These are phyloP conservation scores for Asarcornis scutulata DNA, from an alignment of 2,113 vertebrate genomes.

Conservation along the genomic window DNA sequence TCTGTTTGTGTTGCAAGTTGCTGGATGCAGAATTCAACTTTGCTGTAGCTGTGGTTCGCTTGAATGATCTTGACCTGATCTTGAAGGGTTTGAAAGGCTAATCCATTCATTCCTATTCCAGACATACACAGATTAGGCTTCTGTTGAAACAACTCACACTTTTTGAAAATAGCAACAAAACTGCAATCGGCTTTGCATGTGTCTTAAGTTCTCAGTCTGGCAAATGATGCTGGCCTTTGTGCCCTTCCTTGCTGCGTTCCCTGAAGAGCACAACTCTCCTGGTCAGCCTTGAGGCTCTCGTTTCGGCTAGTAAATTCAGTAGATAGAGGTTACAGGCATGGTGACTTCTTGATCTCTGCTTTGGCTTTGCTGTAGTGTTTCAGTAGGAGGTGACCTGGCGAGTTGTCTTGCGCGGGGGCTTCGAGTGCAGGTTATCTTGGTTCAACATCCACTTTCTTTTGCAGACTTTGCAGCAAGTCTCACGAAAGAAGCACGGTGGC, in stretches of 20 bases:
- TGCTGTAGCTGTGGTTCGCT: neutral
- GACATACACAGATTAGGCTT: slow-evolving; percentile 55
- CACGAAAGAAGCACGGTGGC: neutral
- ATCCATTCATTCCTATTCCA: slow-evolving; percentile 69
- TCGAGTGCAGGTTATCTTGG: neutral
- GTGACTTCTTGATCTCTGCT: neutral
- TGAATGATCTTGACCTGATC: slow-evolving; percentile 41
- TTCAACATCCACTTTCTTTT: slow-evolving; percentile 1
- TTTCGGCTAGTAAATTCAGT: neutral
- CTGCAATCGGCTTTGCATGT: slow-evolving; percentile 32
- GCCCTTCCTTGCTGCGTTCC: neutral
- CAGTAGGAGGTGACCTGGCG: neutral
- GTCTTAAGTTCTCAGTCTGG: neutral
- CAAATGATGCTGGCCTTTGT: neutral
- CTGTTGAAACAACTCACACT: slow-evolving; percentile 52
- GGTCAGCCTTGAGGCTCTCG: neutral
- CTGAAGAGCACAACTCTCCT: neutral
- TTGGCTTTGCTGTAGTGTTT: neutral
- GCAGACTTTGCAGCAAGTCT: neutral
- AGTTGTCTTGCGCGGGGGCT: neutral
- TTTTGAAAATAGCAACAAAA: slow-evolving; percentile 45
- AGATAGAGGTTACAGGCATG: neutral
- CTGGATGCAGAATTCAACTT: neutral
- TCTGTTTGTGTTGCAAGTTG: neutral
- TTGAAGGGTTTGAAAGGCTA: slow-evolving; percentile 56